Base-by-base conservation (phyloP, 2,888 invertebrate species). In the Scaptomyza caliginosa region DNA sequence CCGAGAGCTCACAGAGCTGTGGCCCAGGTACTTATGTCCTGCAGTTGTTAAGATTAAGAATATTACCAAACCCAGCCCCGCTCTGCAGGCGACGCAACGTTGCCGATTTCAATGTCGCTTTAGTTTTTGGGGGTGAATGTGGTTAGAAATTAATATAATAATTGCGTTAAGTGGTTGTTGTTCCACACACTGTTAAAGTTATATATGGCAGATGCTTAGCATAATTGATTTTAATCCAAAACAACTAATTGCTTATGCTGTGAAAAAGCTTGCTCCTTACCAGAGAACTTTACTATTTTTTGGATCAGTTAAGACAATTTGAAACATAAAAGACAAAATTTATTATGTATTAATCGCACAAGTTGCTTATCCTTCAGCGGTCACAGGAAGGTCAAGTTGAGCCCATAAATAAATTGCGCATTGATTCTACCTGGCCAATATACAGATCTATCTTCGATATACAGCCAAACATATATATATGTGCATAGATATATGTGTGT, bases 61-160 rank as follows among this genome's bases (percentile, higher is more conserved):
- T 51, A 68, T 57, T 58, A 60, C 48, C 48, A 45, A 51, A n/a
- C 8, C 24, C 50, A n/a, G 28, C 23, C 36, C 24, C 26, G 32
- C 13, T 13, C 32, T 2, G 42, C 28, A 13, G 62, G 17, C 17
- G 8, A 13, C 19, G 21, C 30, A 46, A 32, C 38, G 38, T 38
- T 13, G 68, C 52, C 52, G 17, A 54, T 55, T 65, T n/a, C n/a
- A n/a, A n/a, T 55, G 55, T 56, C 34, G 51, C 49, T 26, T 16
- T 5, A 17, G 21, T 48, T n/a, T 52, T 52, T 58, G 50, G 51
- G 67, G 66, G 50, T 55, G 67, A 55, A 38, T 62, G 50, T 34
- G 63, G 57, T 43, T 63, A 52, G 77, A 69, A 80, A 80, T 83
- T 83, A 80, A 83, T 80, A 77, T 77, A 80, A 83, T 80, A 77